Evolutionary conservation across 2,888 invertebrate genomes (phyloP).

Genomic region (Xestia ashworthii): DNA sequence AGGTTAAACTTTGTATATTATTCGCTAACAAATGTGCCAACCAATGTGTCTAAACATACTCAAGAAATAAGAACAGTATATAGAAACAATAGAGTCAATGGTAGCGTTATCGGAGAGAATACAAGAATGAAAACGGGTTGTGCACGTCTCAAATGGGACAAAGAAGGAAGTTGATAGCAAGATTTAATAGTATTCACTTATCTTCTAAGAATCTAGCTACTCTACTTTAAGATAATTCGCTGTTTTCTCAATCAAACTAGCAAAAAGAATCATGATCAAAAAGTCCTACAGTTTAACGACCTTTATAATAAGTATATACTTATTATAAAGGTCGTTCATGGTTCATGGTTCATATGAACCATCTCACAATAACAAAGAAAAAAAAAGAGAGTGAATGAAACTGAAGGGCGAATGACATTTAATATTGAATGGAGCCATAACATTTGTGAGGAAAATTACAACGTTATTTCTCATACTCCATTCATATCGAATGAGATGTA

Average conservation of each 20-base stretch:
- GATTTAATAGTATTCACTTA: neutral
- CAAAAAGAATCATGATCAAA: neutral
- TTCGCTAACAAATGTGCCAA: too few relatives aligned
- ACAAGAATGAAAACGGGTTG: neutral
- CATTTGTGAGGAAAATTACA: constrained; percentile 44
- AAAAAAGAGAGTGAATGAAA: constrained; percentile 31
- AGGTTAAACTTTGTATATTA: too few relatives aligned
- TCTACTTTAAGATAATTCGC: neutral
- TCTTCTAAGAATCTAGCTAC: neutral
- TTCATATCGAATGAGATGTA: constrained; percentile 29
- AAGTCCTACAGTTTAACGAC: too few relatives aligned
- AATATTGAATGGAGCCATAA: constrained; percentile 39
- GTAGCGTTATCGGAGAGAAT: neutral
- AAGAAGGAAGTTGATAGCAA: neutral
- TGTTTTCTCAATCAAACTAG: neutral
- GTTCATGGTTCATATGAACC: too few relatives aligned
- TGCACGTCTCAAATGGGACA: neutral
- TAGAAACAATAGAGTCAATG: neutral
- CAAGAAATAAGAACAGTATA: neutral
- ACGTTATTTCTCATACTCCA: constrained; percentile 38
- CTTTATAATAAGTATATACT: too few relatives aligned
- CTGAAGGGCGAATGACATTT: constrained; percentile 39
- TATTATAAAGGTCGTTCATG: too few relatives aligned
- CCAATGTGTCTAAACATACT: too few relatives aligned
- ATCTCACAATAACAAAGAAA: neutral